These are phyloP conservation scores for Zaprionus gabonicus DNA, from an alignment of 1,140 invertebrate genomes.

Conservation along the genomic window DNA sequence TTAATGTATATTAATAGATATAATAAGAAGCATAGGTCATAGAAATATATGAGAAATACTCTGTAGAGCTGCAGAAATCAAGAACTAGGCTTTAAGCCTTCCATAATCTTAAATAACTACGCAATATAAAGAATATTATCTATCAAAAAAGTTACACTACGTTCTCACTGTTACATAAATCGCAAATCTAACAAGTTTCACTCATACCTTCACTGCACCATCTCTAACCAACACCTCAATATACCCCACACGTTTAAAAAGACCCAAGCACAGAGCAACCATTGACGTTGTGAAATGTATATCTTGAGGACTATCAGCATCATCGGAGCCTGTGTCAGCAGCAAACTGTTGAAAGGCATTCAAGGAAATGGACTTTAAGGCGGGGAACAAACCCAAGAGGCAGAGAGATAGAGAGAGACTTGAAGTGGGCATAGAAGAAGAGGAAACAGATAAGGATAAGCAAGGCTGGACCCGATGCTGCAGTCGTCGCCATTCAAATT, in stretches of 20 bases:
- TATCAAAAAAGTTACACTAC: no score
- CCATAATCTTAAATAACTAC: no score
- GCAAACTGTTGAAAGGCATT: conserved; percentile 47
- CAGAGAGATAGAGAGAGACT: neutral
- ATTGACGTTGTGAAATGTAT: conserved; percentile 59
- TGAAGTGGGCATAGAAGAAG: neutral
- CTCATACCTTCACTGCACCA: no score
- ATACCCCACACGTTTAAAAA: neutral
- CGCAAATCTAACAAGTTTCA: no score
- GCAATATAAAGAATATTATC: no score
- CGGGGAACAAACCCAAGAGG: neutral
- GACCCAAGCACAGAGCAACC: conserved; percentile 23
- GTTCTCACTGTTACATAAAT: no score
- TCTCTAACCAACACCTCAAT: neutral
- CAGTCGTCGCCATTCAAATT: conserved; percentile 48
- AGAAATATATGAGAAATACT: no score
- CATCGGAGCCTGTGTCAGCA: conserved; percentile 29
- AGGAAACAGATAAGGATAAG: neutral
- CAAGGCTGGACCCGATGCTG: conserved; percentile 1
- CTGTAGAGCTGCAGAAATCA: no score
- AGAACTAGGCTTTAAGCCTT: no score
- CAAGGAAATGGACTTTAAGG: conserved; percentile 28
- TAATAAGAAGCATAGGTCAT: neutral
- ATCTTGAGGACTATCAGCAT: conserved; percentile 49
- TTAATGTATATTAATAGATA: neutral